A percentile compares a stretch with the other conserved stretches of the same genome.
phyloP scores from a whole-genome alignment of 2,113 vertebrate genomes.

The Passer montanus region DNA sequence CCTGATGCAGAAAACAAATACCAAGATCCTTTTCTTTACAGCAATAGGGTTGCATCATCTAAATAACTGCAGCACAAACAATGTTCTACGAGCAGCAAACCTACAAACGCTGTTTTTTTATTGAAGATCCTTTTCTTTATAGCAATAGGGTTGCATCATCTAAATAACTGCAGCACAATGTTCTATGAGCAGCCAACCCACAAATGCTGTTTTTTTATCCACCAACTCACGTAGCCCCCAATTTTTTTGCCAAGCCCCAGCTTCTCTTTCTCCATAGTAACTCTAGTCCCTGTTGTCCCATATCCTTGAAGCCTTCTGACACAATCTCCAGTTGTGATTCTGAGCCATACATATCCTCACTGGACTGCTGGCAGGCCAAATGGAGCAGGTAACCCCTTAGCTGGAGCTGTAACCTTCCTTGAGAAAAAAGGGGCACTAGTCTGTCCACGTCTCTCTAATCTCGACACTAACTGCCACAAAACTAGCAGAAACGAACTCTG shows the following conservation, averaged over 20 bases:
- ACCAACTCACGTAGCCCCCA: fast-evolving
- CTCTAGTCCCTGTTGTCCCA: neutral
- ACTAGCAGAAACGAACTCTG: neutral
- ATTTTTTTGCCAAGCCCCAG: neutral
- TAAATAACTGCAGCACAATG: neutral
- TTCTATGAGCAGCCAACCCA: neutral
- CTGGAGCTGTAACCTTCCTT: neutral
- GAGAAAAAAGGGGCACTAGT: neutral
- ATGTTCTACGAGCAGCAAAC: neutral
- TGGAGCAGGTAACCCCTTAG: neutral
- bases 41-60: neutral
- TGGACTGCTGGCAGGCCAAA: neutral
- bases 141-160: neutral
- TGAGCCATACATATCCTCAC: neutral
- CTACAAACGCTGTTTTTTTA: neutral
- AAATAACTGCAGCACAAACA: neutral
- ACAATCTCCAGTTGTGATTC: fast-evolving
- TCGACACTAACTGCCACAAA: neutral
- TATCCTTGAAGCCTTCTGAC: neutral
- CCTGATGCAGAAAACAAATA: neutral
- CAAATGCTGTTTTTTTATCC: fast-evolving
- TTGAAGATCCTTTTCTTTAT: neutral
- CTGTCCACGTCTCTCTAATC: neutral
- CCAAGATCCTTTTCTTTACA: neutral
- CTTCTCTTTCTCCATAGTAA: neutral